Conservation (phyloP, 2,797 vertebrate species). For the Oophaga sylvatica region DNA sequence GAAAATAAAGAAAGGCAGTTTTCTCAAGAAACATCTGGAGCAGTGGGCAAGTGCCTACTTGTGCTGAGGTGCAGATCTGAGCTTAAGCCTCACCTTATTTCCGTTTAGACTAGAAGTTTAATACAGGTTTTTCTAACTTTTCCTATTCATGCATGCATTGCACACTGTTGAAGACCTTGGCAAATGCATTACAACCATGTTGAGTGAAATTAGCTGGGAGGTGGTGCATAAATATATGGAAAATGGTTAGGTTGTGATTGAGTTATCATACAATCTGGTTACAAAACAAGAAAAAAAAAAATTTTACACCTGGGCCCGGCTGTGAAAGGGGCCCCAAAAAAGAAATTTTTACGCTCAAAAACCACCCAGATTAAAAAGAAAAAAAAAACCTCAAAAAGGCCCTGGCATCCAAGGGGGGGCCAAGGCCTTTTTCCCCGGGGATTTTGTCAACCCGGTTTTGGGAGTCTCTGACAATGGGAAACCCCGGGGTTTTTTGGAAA, state of each 20-base stretch:
- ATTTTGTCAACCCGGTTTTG: no score
- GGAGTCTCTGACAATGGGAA: no score
- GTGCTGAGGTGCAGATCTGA: neutral
- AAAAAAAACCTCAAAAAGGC: no score
- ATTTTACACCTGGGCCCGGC: no score
- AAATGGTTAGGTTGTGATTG: neutral
- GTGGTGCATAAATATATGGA: neutral
- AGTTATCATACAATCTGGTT: no score
- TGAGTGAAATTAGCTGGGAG: neutral
- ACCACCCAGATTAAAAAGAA: no score
- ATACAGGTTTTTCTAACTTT: neutral
- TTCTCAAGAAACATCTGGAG: slow-evolving; percentile 5
- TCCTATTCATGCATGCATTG: neutral
- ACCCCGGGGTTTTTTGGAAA: no score
- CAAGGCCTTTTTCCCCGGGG: no score
- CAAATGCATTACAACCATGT: neutral
- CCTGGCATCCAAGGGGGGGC: no score
- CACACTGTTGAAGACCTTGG: neutral
- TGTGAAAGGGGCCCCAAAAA: no score
- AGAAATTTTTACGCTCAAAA: no score
- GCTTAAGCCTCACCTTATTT: slow-evolving; percentile 11
- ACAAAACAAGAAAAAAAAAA: no score
- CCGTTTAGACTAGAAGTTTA: neutral
- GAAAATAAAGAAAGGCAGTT: neutral
- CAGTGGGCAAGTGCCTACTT: slow-evolving; percentile 11